A percentile compares a stretch with the other conserved stretches of the same genome.
Conservation (phyloP, 1,140 invertebrate genomes). For the Chymomyza costata region DNA sequence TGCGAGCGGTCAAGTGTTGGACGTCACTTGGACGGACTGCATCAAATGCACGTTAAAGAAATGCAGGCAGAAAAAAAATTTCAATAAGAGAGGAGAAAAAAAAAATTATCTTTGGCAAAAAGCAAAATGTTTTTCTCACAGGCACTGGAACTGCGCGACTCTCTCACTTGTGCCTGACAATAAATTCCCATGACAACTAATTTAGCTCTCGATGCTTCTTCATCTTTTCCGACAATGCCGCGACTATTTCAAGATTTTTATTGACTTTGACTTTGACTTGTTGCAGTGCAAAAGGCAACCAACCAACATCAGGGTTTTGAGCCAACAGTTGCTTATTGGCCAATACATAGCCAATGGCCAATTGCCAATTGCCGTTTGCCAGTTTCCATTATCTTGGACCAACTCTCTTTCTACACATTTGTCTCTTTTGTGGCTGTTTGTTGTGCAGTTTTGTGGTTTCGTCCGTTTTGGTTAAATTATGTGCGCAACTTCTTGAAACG, state of each 20-base stretch:
- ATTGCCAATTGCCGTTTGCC: too few relatives aligned
- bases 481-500: constrained; percentile 21
- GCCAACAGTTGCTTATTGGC: too few relatives aligned
- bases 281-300: constrained; percentile 10
- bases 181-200: constrained; percentile 73
- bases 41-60: too few relatives aligned
- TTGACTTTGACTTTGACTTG: constrained; percentile 40
- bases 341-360: too few relatives aligned
- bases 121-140: constrained; percentile 1
- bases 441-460: not conserved
- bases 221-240: constrained; percentile 29
- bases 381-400: not conserved
- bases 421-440: not conserved
- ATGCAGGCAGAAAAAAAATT: too few relatives aligned
- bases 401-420: too few relatives aligned
- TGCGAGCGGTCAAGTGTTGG: too few relatives aligned
- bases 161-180: constrained; percentile 45
- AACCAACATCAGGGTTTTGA: too few relatives aligned
- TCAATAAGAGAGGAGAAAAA: too few relatives aligned
- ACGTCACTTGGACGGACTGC: too few relatives aligned
- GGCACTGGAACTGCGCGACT: constrained; percentile 6
- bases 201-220: constrained; percentile 50
- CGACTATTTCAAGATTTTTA: constrained; percentile 7
- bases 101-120: not conserved
- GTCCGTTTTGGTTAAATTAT: constrained; percentile 58